Base-by-base conservation (phyloP, 1,140 invertebrate species). In the Heliconius congener region DNA sequence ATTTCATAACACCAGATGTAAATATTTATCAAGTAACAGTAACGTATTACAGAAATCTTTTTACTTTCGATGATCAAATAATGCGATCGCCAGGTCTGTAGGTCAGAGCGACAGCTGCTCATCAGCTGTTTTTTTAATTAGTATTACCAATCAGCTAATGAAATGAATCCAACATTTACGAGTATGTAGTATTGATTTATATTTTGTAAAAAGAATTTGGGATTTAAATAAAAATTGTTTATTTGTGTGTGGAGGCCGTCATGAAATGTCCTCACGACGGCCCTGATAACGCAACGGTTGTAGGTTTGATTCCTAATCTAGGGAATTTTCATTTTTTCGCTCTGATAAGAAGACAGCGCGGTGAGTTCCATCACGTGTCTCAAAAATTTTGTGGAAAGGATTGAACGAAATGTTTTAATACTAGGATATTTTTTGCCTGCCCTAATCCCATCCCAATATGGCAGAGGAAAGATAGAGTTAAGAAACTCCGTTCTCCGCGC, bases 61-160 rank as follows among this genome's bases (percentile, higher is more conserved):
- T 66, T 66, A 66, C 74, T 76, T 66, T 76, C 74, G 74, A 76
- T 76, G 19, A 66, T 42, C 57, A 76, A 76, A 76, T 39, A 76
- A 76, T 76, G 74, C 57, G 74, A 42, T 39, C 74, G 60, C 60
- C 60, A 66, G 27, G 60, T 66, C 60, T 66, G 60, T 66, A 66
- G 60, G 60, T 66, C 60, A 66, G 60, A 16, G 0, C 60, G 60
- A 16, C 60, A 66, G 60, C 60, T 66, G 60, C 27, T 23, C 27
- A 66, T 66, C 60, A 66, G 60, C 60, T 66, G 60, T 23, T 66
- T 66, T 30, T 46, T 66, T 66, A 66, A 66, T 66, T 66, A 66
- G 60, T 66, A 66, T 66, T 66, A 66, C 23, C 60, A 66, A 66
- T 66, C 60, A 66, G 27, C 60, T 66, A 66, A 66, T 66, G 60